phyloP scores from a whole-genome alignment of 2,113 vertebrate genomes.

The Varanus komodoensis region DNA sequence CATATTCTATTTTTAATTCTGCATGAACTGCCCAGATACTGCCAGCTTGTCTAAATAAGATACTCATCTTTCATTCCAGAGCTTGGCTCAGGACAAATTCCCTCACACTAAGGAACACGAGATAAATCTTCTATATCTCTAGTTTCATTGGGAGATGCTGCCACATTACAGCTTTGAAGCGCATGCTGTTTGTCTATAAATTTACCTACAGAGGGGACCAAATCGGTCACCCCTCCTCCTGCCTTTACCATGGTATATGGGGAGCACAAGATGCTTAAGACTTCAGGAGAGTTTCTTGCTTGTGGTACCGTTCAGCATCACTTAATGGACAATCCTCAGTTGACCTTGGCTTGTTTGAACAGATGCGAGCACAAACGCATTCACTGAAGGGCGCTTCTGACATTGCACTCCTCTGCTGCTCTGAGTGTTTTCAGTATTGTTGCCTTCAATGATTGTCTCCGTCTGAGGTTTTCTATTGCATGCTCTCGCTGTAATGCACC shows the following conservation, averaged over 20 bases:
- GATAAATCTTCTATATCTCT: slow-evolving; percentile 53
- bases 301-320: neutral
- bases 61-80: slow-evolving; percentile 20
- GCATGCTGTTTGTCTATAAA: slow-evolving; percentile 38
- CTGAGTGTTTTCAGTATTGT: neutral
- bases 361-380: neutral
- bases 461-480: neutral
- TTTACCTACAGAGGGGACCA: neutral
- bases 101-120: slow-evolving; percentile 29
- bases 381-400: neutral
- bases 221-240: slow-evolving; percentile 20
- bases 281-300: neutral
- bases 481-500: neutral
- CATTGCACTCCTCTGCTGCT: neutral
- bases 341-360: neutral
- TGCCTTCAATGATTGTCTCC: neutral
- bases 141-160: slow-evolving; percentile 40
- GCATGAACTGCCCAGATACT: neutral
- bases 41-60: neutral
- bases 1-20: slow-evolving; percentile 42
- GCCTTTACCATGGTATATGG: neutral
- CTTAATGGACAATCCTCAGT: neutral
- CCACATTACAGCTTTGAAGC: slow-evolving; percentile 3
- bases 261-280: no score
- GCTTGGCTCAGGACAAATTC: slow-evolving; percentile 21